Conservation (phyloP, 2,797 vertebrate species). For the Podarcis siculus region DNA sequence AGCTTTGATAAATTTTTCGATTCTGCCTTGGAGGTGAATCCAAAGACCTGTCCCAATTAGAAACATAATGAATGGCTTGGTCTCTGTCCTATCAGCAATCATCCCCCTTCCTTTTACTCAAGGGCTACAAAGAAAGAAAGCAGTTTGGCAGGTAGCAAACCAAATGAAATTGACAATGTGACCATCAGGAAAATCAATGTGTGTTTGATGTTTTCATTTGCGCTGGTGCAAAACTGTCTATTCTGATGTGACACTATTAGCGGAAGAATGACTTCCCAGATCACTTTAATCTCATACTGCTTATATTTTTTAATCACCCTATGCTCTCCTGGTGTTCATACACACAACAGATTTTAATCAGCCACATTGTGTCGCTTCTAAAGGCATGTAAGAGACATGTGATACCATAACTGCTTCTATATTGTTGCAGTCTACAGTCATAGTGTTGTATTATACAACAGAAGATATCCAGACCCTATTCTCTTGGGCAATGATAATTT, state of each 20-base stretch:
- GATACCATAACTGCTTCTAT: not conserved
- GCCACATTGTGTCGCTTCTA: not conserved
- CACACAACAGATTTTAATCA: constrained; percentile 4
- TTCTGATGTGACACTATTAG: constrained; percentile 49
- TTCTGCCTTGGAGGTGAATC: constrained; percentile 51
- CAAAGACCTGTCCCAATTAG: constrained; percentile 62
- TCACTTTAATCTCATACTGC: not conserved
- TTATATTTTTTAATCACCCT: not conserved
- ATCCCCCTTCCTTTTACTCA: constrained; percentile 44
- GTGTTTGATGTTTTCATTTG: constrained; percentile 79
- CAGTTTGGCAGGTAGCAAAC: constrained; percentile 66
- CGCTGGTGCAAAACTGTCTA: constrained; percentile 60
- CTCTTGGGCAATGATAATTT: not conserved
- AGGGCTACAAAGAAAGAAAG: constrained; percentile 45
- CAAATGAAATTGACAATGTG: constrained; percentile 68
- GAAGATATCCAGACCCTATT: constrained; percentile 14
- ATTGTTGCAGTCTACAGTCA: not conserved
- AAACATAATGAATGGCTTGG: constrained; percentile 63
- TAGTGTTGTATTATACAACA: constrained; percentile 1
- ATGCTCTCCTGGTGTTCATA: not conserved
- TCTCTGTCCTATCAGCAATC: constrained; percentile 55
- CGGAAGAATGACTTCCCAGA: constrained; percentile 30
- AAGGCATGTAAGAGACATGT: not conserved
- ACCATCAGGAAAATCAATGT: constrained; percentile 62
- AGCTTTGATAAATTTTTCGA: constrained; percentile 63